phyloP scores from a whole-genome alignment of 2,888 invertebrate species.

The Tetropium fuscum region DNA sequence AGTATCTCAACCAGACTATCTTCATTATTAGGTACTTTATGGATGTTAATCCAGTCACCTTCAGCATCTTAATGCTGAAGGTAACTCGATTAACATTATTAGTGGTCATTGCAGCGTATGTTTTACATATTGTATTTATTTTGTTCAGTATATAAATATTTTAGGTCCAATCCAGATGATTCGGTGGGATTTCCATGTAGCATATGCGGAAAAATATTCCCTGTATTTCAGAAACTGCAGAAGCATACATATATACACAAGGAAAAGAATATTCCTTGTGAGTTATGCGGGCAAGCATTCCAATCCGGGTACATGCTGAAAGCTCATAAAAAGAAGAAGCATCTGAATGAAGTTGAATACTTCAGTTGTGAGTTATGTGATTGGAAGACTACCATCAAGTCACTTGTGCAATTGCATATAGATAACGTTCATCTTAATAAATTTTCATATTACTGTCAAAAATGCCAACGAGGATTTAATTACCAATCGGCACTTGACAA shows the following conservation, averaged over 20 bases:
- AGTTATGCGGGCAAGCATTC: background rate
- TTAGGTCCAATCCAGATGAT: background rate
- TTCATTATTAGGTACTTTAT: too few relatives aligned
- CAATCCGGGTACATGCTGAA: background rate
- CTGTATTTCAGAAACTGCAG: background rate
- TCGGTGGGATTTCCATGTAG: background rate
- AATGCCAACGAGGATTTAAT: background rate
- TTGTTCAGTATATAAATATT: too few relatives aligned
- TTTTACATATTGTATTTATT: too few relatives aligned
- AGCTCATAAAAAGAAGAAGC: slow-evolving; percentile 3
- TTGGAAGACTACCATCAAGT: background rate
- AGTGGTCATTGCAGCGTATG: too few relatives aligned
- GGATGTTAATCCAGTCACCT: too few relatives aligned
- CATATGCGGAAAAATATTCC: slow-evolving; percentile 1
- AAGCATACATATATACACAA: slow-evolving; percentile 15
- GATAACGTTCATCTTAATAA: slow-evolving; percentile 23
- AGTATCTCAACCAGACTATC: too few relatives aligned
- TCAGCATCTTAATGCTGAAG: too few relatives aligned
- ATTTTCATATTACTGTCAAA: background rate
- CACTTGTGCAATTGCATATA: slow-evolving; percentile 16
- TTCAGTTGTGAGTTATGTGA: slow-evolving; percentile 10
- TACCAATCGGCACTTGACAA: background rate
- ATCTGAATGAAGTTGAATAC: background rate
- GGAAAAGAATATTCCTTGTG: background rate
- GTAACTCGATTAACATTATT: too few relatives aligned